Evolutionary conservation across 2,888 invertebrate species (phyloP), one percentile per base, ranked within the genome.

Genomic region (Cerceris ruficornis): DNA sequence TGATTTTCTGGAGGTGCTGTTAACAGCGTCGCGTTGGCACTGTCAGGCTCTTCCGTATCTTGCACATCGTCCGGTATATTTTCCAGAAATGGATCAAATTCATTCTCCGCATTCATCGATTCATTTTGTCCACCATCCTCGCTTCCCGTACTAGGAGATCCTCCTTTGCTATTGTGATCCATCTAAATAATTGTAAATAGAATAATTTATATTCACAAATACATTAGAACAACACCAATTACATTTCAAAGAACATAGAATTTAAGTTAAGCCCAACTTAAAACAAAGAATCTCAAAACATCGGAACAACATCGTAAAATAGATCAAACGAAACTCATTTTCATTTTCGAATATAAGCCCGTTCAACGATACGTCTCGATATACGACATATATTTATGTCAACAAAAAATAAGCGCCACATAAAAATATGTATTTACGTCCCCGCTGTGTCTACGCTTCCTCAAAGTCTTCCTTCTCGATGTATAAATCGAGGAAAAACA

Each of bases 131-230:
- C 96, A 55, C 96, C 97, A 91, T 97, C 97, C 88, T 97, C 97
- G 75, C 97, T 97, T 89, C 97, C 97, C 73, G 97, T 97, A 85
- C 96, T 97, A 59, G 97, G 97, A 75, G 97, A 97, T 82, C 97
- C 96, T 65, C 89, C 90, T 84, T 92, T 92, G 68, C 87, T 92
- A 46, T 88, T 91, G 71, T 88, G 88, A 67, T 92, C 92, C 77
- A 90, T 87, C 92, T 92, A 75, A 72, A 87, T 28, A 58, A 74
- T 62, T 41, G 14, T 0, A 54, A 13, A 41, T 17, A 54, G 41
- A 46, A 57, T 0, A 14, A n/a, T 52, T 2, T 1, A 43, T 59
- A 43, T 1, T 43, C 11, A 28, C 8, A 15, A 15, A 13, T 14
- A 6, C 17, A 46, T 28, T 41, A 46, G 28, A 7, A 8, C 8